These are phyloP conservation scores for Troides aeacus DNA, from an alignment of 2,888 invertebrate species.

Conservation along the genomic window DNA sequence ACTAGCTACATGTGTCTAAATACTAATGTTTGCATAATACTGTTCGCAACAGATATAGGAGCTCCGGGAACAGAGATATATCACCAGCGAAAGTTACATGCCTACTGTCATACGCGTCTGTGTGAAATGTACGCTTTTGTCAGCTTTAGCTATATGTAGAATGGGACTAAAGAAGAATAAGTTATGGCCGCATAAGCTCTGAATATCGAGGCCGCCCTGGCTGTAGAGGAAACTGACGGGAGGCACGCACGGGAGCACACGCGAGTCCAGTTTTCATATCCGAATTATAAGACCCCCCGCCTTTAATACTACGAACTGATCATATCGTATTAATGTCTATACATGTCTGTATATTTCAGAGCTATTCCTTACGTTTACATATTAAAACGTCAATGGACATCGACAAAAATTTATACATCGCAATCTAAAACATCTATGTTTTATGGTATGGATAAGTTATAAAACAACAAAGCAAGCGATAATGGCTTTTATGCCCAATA, in stretches of 20 bases:
- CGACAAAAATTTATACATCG: not conserved
- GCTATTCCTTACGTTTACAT: not conserved
- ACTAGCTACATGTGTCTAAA: too few species aligned
- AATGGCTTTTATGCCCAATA: not conserved
- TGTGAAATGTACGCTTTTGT: conserved; percentile 10
- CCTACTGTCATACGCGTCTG: conserved; percentile 13
- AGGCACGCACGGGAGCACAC: conserved; percentile 73
- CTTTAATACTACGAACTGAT: not conserved
- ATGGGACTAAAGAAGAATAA: conserved; percentile 68
- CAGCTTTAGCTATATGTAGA: conserved; percentile 39
- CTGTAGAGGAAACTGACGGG: conserved; percentile 68
- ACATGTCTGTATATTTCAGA: not conserved
- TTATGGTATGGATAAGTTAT: not conserved
- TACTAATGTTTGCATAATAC: too few species aligned
- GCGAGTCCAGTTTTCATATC: conserved; percentile 58
- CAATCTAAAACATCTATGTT: not conserved
- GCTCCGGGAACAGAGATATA: too few species aligned
- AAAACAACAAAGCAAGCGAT: not conserved
- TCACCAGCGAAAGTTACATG: not conserved
- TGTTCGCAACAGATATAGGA: too few species aligned
- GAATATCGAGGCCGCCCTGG: conserved; percentile 72
- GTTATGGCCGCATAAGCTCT: conserved; percentile 67
- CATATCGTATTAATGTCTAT: not conserved
- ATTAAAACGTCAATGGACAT: conserved; percentile 1
- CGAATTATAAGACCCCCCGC: conserved; percentile 8